These are phyloP conservation scores for Drosophila ohnishii DNA, from an alignment of 1,140 invertebrate species.

Conservation along the genomic window DNA sequence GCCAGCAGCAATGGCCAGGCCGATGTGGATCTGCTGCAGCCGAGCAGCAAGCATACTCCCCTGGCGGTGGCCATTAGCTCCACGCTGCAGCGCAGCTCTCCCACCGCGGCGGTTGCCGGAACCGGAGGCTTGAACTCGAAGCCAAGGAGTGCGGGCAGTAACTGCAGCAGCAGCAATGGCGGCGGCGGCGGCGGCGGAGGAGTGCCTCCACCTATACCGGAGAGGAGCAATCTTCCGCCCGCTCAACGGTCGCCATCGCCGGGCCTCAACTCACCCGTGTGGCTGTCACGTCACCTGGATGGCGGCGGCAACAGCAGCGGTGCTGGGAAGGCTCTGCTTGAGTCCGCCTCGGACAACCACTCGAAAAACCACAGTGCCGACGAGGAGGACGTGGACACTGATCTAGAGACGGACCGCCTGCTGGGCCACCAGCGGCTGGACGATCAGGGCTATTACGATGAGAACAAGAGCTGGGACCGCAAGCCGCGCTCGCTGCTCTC, in stretches of 20 bases:
- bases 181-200: conserved; percentile 18
- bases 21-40: conserved; percentile 68
- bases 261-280: conserved; percentile 72
- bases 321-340: conserved; percentile 56
- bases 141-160: conserved; percentile 50
- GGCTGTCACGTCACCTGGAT: conserved; percentile 74
- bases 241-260: conserved; percentile 66
- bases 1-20: conserved; percentile 54
- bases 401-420: conserved; percentile 94
- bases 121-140: conserved; percentile 22
- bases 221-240: conserved; percentile 45
- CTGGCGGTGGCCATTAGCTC: conserved; percentile 48
- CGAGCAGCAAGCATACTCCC: conserved; percentile 55
- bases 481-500: conserved; percentile 75
- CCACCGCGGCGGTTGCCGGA: conserved; percentile 37
- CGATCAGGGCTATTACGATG: conserved; percentile 95
- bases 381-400: conserved; percentile 92
- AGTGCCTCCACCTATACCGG: conserved; percentile 72
- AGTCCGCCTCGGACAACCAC: conserved; percentile 70
- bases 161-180: conserved; percentile 50
- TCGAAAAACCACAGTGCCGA: conserved; percentile 79
- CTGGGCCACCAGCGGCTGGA: conserved; percentile 94
- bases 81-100: conserved; percentile 64
- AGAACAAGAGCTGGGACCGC: conserved; percentile 86
- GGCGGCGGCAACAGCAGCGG: conserved; percentile 23